Base-by-base conservation (phyloP, 2,797 vertebrate species). In the Perodicticus potto region DNA sequence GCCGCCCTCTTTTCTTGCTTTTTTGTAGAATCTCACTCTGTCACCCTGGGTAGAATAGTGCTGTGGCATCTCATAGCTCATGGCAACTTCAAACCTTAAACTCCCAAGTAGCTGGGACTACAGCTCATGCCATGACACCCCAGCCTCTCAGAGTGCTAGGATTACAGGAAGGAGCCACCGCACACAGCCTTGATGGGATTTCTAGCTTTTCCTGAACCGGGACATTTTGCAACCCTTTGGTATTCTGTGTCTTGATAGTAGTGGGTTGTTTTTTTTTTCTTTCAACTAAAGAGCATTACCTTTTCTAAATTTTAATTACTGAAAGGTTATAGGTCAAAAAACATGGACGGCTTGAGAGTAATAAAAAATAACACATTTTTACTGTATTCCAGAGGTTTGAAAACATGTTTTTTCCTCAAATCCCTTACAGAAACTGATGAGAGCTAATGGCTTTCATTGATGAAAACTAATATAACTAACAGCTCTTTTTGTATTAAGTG, bases 281-380 rank as follows among this genome's bases (percentile, higher is more conserved):
- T 40, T 53, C 11, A 95, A 34, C 32, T 84, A 84, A 89, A 81
- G 45, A 76, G 12, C 2, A n/a, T 67, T 45, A 73, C 20, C 13
- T 73, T n/a, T 91, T 83, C 53, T 87, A 87, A 95, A 84, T 72
- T 92, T 69, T 76, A 74, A 65, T 88, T 92, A 65, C 45, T 63
- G 10, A 65, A 96, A 87, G 45, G 2, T 32, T 53, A 23, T 10
- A 14, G 29, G 43, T 43, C 34, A 74, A 92, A 83, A 95, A 63
- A n/a, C 13, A 29, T n/a, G 9, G 32, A 55, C 70, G 14, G 2
- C 17, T 89, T 91, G 88, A 25, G 49, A 93, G 70, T 95, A 73
- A 74, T 37, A n/a, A 73, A 34, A 82, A 49, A 16, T 61, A 70
- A 83, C 23, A 61, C 20, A 34, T 84, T 84, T 95, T 89, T 84